Evolutionary conservation across 2,113 vertebrate species (phyloP), one percentile per base, ranked within the genome.

Genomic region (Pluvialis apricaria): DNA sequence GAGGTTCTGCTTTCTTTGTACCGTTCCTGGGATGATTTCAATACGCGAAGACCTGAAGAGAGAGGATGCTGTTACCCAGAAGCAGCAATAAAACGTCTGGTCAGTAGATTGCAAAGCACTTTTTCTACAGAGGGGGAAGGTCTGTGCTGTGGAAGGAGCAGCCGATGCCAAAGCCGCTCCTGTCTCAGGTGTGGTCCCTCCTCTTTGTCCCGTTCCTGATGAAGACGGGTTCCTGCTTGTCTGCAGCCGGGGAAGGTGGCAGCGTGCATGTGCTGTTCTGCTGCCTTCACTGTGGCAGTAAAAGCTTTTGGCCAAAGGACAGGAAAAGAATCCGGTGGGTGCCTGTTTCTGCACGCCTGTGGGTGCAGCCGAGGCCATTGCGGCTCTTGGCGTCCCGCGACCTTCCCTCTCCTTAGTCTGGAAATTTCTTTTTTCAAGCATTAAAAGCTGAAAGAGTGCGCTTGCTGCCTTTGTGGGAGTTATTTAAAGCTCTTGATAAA

Each of bases 351-450:
- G 28, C 54, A 26, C 0, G 4, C 38, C 19, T 6, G 28, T 2
- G 26, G 49, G 0, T 21, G 47, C 55, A 18, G 68, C 49, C 14
- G 15, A 25, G 6, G 10, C 73, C 11, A 1, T 32, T 40, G 11
- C 0, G 3, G 61, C 57, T 57, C 75, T 25, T 0, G 19, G n/a
- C 4, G 1, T n/a, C 29, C 36, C 1, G 4, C 28, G 6, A 12
- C 18, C 51, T 72, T 64, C 64, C 64, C 34, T 19, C 3, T 24
- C 25, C 57, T n/a, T 21, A 11, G 4, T 2, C 52, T 44, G 65
- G 49, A 25, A 36, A 60, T 58, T 9, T 6, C 34, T 42, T 52
- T 66, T 4, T 19, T 62, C 28, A 4, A 9, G 31, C 9, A 2
- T 38, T 60, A 13, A 26, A 71, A 22, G 13, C 68, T 28, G 10